These are phyloP conservation scores for Dermatemys mawii DNA, from an alignment of 2,113 vertebrate species.

Conservation along the genomic window DNA sequence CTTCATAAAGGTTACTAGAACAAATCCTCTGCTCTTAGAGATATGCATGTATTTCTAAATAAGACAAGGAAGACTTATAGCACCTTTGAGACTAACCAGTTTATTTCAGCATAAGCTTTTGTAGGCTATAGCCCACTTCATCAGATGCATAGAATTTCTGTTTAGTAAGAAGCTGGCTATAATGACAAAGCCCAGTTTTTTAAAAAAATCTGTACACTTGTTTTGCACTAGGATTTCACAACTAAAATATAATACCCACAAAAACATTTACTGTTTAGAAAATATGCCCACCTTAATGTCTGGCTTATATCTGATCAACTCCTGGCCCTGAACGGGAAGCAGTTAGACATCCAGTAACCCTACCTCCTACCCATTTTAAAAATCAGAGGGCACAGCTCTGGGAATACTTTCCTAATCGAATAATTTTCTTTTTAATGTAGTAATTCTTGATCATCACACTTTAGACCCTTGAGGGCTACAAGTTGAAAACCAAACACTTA, in stretches of 20 bases:
- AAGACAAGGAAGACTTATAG: too few species aligned
- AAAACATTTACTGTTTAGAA: slow-evolving; percentile 6
- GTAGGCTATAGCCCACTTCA: too few species aligned
- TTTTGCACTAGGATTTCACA: neutral
- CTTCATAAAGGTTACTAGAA: neutral
- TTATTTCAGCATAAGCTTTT: too few species aligned
- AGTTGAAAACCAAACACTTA: neutral
- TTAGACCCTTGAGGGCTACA: neutral
- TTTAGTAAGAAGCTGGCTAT: neutral
- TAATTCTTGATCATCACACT: rapidly evolving
- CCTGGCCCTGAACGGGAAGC: neutral
- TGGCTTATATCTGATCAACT: neutral
- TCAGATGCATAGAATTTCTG: too few species aligned
- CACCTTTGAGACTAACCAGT: too few species aligned
- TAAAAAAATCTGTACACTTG: neutral
- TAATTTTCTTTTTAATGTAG: neutral
- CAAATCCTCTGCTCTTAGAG: neutral
- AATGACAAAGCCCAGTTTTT: neutral
- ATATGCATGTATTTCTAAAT: neutral
- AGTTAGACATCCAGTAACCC: neutral
- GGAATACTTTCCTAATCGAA: neutral
- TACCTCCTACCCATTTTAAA: neutral
- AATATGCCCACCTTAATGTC: neutral
- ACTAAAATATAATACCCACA: neutral
- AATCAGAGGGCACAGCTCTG: neutral